These are phyloP conservation scores for Perognathus longimembris DNA, from an alignment of 2,113 vertebrate genomes.

Conservation along the genomic window DNA sequence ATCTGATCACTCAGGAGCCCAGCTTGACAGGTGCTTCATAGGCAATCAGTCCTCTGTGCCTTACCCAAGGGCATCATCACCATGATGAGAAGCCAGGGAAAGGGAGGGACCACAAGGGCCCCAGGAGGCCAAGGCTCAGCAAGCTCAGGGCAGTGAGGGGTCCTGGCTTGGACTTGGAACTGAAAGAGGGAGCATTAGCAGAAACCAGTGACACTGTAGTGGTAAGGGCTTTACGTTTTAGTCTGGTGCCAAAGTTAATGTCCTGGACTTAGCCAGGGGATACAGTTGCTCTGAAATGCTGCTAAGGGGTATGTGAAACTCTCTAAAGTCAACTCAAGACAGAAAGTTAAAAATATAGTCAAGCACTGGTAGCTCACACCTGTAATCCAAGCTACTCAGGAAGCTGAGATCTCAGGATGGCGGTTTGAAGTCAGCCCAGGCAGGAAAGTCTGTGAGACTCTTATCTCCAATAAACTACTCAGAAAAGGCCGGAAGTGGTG, in stretches of 20 bases:
- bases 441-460: too few relatives aligned
- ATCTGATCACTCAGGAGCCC: accelerated
- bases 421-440: too few relatives aligned
- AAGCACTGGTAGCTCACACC: too few relatives aligned
- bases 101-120: background rate
- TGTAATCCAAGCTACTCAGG: too few relatives aligned
- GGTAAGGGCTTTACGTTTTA: background rate
- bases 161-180: background rate
- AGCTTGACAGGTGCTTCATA: background rate
- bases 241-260: accelerated
- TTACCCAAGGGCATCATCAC: background rate
- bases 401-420: too few relatives aligned
- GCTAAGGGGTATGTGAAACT: background rate
- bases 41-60: background rate
- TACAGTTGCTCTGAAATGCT: background rate
- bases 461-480: too few relatives aligned
- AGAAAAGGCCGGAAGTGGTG: too few relatives aligned
- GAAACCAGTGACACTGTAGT: too few relatives aligned
- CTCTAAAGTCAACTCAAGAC: constrained; percentile 4
- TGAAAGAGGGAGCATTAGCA: background rate
- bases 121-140: accelerated
- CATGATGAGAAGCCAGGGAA: background rate
- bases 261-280: background rate
- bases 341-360: background rate
- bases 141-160: background rate